A percentile compares a stretch with the other conserved stretches of the same genome.
Evolutionary conservation across 2,113 vertebrate species (phyloP).

Genomic region (Pontoporia blainvillei): DNA sequence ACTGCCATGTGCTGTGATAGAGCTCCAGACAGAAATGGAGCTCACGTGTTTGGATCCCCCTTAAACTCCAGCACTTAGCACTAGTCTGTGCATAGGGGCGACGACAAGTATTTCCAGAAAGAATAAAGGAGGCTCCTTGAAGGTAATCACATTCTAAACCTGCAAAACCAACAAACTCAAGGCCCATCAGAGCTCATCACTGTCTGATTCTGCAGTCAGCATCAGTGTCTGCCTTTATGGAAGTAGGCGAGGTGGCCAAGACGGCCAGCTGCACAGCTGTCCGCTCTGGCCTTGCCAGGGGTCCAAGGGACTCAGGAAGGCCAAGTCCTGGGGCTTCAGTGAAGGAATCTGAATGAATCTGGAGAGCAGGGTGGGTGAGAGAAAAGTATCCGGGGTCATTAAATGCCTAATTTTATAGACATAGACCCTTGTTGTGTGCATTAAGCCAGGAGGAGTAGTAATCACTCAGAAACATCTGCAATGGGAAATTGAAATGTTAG

Average conservation of each 20-base stretch:
- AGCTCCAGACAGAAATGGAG: neutral
- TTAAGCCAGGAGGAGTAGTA: neutral
- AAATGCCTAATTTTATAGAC: neutral
- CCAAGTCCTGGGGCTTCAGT: neutral
- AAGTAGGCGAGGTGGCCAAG: neutral
- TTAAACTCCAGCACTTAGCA: neutral
- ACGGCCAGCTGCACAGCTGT: rapidly evolving
- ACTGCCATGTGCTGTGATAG: rapidly evolving
- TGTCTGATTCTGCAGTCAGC: neutral
- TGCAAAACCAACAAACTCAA: neutral
- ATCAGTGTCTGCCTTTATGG: neutral
- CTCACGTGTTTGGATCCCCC: neutral
- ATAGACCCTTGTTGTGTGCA: too few species aligned
- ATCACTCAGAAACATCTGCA: neutral
- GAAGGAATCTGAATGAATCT: neutral
- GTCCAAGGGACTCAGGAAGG: neutral
- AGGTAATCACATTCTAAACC: neutral
- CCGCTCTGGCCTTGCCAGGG: neutral
- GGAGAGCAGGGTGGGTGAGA: neutral
- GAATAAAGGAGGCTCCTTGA: neutral
- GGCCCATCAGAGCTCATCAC: neutral
- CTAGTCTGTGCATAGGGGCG: rapidly evolving
- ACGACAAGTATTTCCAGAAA: neutral
- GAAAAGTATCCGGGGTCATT: neutral
- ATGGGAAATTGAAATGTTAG: neutral